Percentiles rank a stretch among this genome's conserved stretches.
Conservation (phyloP, 37 sponge, comb jelly and placozoan species). For the Geodia barretti region DNA sequence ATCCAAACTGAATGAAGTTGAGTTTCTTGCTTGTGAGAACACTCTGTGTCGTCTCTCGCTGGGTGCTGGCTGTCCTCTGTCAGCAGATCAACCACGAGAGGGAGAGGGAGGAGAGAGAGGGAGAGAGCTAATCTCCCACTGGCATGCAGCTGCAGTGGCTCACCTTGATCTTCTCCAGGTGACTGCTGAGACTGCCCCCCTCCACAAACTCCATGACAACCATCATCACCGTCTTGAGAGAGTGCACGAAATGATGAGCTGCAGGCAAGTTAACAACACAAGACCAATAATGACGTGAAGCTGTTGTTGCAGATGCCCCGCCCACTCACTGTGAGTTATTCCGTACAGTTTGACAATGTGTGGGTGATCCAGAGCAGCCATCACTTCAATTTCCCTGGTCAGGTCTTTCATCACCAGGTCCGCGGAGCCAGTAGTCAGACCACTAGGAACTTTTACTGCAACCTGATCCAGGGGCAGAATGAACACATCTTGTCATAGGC, state of each 20-base stretch:
- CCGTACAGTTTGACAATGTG: slow-evolving; percentile 62
- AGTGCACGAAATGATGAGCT: slow-evolving; percentile 38
- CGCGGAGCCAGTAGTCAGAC: background rate
- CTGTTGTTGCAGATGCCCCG: too few species aligned
- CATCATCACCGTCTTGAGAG: slow-evolving; percentile 27
- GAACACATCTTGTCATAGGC: too few species aligned
- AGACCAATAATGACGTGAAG: too few species aligned
- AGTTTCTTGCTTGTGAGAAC: background rate
- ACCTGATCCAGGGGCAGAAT: too few species aligned
- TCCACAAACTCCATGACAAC: slow-evolving; percentile 72
- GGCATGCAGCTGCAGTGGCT: background rate
- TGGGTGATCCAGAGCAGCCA: slow-evolving; percentile 46
- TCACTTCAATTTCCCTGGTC: slow-evolving; percentile 37
- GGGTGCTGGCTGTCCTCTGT: background rate
- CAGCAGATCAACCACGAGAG: too few species aligned
- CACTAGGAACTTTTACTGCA: slow-evolving; percentile 45
- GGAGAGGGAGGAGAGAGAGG: too few species aligned
- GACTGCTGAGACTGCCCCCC: slow-evolving; percentile 45
- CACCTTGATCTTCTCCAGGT: slow-evolving; percentile 23
- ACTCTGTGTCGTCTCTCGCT: background rate
- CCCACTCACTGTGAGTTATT: slow-evolving; percentile 40
- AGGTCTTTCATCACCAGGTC: slow-evolving; percentile 52
- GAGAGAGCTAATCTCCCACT: background rate
- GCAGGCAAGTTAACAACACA: background rate
- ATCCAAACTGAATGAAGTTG: slow-evolving; percentile 18